A percentile compares a stretch with the other conserved stretches of the same genome.
Evolutionary conservation across 92 coral and sea anemone species (phyloP).

Genomic region (Heliopora coerulea): DNA sequence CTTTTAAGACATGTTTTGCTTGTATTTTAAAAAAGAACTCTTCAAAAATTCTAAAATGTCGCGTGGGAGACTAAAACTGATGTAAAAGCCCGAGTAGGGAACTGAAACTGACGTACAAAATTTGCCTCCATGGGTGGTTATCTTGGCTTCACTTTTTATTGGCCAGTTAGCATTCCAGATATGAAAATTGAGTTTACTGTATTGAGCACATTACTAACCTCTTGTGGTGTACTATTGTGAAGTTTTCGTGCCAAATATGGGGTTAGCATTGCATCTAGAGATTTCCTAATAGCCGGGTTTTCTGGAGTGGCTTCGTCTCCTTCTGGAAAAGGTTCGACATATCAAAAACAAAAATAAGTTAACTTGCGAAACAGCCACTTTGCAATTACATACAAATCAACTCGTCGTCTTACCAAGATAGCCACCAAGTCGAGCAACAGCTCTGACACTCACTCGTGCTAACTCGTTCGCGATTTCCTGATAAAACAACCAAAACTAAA

Average conservation of each 20-base stretch:
- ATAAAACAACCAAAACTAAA: neutral
- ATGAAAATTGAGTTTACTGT: no score
- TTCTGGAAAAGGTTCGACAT: constrained; percentile 39
- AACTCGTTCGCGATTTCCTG: constrained; percentile 88
- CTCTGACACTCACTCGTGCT: constrained; percentile 79
- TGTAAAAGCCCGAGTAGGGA: no score
- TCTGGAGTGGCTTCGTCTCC: constrained; percentile 89
- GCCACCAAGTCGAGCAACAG: constrained; percentile 94
- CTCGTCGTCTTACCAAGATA: constrained; percentile 63
- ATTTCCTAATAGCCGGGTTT: constrained; percentile 93
- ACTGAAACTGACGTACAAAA: no score
- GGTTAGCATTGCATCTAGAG: constrained; percentile 84
- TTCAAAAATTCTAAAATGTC: no score
- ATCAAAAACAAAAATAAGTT: neutral
- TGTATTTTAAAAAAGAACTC: neutral
- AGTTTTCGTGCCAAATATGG: constrained; percentile 94
- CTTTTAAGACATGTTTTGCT: no score
- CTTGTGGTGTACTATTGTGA: constrained; percentile 73
- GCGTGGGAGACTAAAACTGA: no score
- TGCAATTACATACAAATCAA: neutral
- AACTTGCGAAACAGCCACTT: neutral
- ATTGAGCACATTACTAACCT: constrained; percentile 45
- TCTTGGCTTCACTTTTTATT: no score
- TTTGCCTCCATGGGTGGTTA: no score
- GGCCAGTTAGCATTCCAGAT: no score